phyloP scores from a whole-genome alignment of 2,888 invertebrate genomes.

The Molanna angustata region DNA sequence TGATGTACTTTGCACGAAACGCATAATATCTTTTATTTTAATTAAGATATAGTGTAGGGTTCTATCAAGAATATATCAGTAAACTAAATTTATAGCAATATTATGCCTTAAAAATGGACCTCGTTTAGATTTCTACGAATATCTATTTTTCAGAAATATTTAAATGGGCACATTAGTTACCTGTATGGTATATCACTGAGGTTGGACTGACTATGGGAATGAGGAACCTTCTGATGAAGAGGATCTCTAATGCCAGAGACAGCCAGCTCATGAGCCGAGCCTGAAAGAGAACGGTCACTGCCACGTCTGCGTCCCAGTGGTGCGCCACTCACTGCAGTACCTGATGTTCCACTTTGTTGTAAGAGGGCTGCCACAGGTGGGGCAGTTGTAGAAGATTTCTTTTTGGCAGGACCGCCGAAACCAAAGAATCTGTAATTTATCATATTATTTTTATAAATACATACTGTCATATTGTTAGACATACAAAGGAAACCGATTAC shows the following conservation, averaged over 20 bases:
- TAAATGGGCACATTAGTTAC: too few species aligned
- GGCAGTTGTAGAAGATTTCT: slow-evolving; percentile 65
- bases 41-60: too few species aligned
- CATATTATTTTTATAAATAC: neutral
- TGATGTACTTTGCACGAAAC: too few species aligned
- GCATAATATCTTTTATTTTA: too few species aligned
- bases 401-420: slow-evolving; percentile 84
- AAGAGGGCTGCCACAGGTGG: slow-evolving; percentile 49
- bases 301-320: slow-evolving; percentile 66
- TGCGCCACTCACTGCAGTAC: slow-evolving; percentile 39
- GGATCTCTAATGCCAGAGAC: slow-evolving; percentile 65
- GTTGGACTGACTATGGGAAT: slow-evolving; percentile 89
- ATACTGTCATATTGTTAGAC: neutral
- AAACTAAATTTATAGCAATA: too few species aligned
- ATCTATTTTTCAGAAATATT: too few species aligned
- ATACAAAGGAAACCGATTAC: too few species aligned
- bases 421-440: slow-evolving; percentile 71
- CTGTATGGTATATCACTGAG: slow-evolving; percentile 82
- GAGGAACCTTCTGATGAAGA: slow-evolving; percentile 64
- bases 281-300: slow-evolving; percentile 80
- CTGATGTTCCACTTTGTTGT: slow-evolving; percentile 41
- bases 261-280: slow-evolving; percentile 80
- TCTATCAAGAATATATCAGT: too few species aligned
- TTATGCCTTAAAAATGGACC: too few species aligned
- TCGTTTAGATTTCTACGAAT: too few species aligned